A percentile compares a stretch with the other conserved stretches of the same genome.
phyloP scores from a whole-genome alignment of 2,113 vertebrate species.

The Willisornis vidua region DNA sequence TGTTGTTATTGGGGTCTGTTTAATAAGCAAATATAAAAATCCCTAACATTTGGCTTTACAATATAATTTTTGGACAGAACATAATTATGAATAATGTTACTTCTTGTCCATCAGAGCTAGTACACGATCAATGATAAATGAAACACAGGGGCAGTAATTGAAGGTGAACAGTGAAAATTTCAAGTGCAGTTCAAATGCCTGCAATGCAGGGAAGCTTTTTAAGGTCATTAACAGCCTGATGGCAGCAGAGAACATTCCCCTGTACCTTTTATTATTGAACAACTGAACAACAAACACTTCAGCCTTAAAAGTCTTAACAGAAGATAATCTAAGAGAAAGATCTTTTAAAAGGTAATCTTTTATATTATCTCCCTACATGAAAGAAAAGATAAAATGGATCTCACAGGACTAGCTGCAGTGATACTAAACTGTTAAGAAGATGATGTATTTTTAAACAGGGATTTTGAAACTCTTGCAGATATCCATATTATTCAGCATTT shows the following conservation, averaged over 20 bases:
- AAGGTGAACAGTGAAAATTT: not conserved
- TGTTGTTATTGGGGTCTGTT: not conserved
- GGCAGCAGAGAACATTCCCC: not conserved
- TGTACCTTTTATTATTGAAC: not conserved
- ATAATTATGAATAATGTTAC: not conserved
- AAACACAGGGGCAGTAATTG: not conserved
- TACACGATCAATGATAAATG: not conserved
- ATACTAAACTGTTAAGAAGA: not conserved
- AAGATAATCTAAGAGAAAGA: not conserved
- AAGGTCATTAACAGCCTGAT: not conserved
- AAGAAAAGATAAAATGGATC: not conserved
- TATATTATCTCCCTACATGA: not conserved
- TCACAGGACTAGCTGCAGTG: not conserved
- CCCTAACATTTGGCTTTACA: not conserved
- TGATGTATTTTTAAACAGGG: not conserved
- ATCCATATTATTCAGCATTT: not conserved
- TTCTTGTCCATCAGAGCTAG: not conserved
- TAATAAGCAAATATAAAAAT: not conserved
- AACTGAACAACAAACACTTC: not conserved
- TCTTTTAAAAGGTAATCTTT: not conserved
- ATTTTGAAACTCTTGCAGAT: not conserved
- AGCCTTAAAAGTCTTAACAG: not conserved
- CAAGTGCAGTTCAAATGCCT: not conserved
- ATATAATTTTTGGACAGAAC: not conserved
- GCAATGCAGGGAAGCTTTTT: conserved; percentile 5